phyloP scores from a whole-genome alignment of 1,140 invertebrate species.

The Aphidius ervi region DNA sequence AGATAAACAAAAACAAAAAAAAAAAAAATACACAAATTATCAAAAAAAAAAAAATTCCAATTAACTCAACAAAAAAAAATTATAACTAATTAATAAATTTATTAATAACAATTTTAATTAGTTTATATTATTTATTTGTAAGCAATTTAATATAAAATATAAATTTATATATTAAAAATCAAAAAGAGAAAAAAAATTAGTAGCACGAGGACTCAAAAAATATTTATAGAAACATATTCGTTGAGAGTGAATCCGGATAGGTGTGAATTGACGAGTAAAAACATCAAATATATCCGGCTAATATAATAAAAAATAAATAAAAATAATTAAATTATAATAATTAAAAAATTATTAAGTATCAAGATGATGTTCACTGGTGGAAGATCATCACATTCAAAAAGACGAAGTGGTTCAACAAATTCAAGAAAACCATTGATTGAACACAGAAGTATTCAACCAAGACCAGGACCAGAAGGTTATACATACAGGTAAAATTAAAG shows the following conservation, averaged over 20 bases:
- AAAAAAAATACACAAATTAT: too few species aligned
- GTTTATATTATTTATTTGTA: too few species aligned
- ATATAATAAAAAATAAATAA: too few species aligned
- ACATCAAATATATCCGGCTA: too few species aligned
- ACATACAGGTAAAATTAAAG: constrained; percentile 41
- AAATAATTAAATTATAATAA: too few species aligned
- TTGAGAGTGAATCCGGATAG: constrained; percentile 10
- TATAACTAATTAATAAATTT: too few species aligned
- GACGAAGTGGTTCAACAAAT: constrained; percentile 38
- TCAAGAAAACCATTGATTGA: constrained; percentile 38
- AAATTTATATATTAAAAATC: constrained; percentile 8
- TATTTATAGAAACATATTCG: constrained; percentile 18
- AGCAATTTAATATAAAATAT: too few species aligned
- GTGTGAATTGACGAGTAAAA: constrained; percentile 16
- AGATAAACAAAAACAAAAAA: too few species aligned
- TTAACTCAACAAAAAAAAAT: too few species aligned
- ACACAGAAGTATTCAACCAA: constrained; percentile 32
- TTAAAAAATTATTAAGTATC: neutral
- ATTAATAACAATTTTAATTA: too few species aligned
- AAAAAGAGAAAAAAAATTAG: constrained; percentile 11
- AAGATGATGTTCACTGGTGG: constrained; percentile 58
- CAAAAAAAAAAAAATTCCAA: too few species aligned
- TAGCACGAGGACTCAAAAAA: constrained; percentile 18
- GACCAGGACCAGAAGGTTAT: constrained; percentile 40
- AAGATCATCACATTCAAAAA: constrained; percentile 48